These are phyloP conservation scores for Meriones unguiculatus DNA, from an alignment of 2,113 vertebrate genomes.

Conservation along the genomic window DNA sequence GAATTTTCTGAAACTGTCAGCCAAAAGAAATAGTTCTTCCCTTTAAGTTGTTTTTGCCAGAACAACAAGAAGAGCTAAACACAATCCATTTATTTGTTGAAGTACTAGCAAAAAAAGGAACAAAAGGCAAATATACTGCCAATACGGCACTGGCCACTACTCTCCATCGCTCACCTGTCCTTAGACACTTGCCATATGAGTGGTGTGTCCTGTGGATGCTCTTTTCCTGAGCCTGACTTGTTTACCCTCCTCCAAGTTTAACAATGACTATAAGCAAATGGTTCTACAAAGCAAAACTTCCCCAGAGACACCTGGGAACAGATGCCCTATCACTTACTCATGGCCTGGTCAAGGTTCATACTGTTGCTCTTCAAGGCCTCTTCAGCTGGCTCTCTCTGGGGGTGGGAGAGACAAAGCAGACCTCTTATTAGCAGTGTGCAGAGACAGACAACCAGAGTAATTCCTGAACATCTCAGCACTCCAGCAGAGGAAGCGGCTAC, in stretches of 20 bases:
- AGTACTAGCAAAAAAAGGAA: background rate
- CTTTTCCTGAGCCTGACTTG: background rate
- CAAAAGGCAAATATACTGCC: background rate
- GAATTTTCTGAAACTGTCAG: background rate
- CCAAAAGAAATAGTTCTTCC: background rate
- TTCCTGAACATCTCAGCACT: rapidly evolving
- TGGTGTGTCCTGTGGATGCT: rapidly evolving
- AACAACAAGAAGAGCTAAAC: background rate
- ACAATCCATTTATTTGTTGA: background rate
- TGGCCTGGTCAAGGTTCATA: constrained; percentile 99
- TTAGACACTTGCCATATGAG: rapidly evolving
- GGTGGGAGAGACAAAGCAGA: constrained; percentile 28
- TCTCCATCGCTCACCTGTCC: background rate
- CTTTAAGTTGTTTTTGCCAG: background rate
- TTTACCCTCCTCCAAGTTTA: rapidly evolving
- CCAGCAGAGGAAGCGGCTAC: rapidly evolving
- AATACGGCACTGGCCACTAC: rapidly evolving
- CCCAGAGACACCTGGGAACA: background rate
- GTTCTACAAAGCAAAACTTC: background rate
- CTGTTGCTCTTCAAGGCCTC: constrained; percentile 99
- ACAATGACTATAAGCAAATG: background rate
- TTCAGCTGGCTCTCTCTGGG: constrained; percentile 98
- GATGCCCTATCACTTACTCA: constrained; percentile 92
- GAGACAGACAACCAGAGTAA: background rate
- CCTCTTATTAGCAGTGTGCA: background rate